phyloP scores from a whole-genome alignment of 2,888 invertebrate genomes.

The Prenolepis imparis region DNA sequence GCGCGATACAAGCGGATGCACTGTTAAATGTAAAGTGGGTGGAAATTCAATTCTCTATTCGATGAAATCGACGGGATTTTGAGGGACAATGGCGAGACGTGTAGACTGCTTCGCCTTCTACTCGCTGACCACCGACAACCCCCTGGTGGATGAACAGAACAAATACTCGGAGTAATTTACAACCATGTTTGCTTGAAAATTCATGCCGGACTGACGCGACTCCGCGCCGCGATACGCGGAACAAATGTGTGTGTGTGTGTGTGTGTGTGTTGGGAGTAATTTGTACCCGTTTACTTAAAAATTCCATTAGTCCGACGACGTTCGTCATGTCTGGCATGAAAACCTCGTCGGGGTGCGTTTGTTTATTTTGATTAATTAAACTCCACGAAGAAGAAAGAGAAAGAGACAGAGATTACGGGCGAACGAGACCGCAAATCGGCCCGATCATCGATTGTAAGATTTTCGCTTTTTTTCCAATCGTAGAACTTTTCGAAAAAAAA shows the following conservation, averaged over 20 bases:
- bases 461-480: neutral
- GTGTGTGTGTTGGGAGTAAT: constrained; percentile 64
- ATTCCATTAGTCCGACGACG: constrained; percentile 71
- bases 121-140: constrained; percentile 48
- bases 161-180: constrained; percentile 72
- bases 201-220: constrained; percentile 56
- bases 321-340: constrained; percentile 42
- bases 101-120: constrained; percentile 23
- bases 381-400: constrained; percentile 9
- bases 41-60: constrained; percentile 65
- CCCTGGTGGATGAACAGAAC: constrained; percentile 58
- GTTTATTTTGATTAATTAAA: constrained; percentile 77
- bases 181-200: constrained; percentile 71
- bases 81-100: constrained; percentile 31
- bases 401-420: neutral
- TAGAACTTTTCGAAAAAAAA: neutral
- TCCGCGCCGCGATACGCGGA: constrained; percentile 44
- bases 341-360: constrained; percentile 47
- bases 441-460: constrained; percentile 5
- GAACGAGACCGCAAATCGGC: neutral
- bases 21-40: constrained; percentile 36
- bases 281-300: constrained; percentile 73
- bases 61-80: constrained; percentile 34
- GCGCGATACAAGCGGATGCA: neutral
- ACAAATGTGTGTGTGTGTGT: constrained; percentile 57